A percentile compares a stretch with the other conserved stretches of the same genome.
These are phyloP conservation scores for Misgurnus anguillicaudatus DNA, from an alignment of 2,113 vertebrate genomes.

Conservation along the genomic window DNA sequence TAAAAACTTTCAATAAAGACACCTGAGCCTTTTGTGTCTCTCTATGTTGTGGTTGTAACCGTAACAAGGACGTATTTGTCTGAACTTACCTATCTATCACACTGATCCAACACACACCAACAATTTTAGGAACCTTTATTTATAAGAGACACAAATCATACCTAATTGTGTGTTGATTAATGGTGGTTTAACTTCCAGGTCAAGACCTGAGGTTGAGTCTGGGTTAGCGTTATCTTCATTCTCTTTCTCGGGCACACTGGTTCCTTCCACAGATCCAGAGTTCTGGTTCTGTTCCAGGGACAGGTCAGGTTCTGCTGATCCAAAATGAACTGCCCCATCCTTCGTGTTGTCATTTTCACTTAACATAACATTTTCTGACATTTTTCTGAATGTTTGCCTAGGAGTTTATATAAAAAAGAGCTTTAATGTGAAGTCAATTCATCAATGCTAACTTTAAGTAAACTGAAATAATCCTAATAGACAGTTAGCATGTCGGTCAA, in stretches of 20 bases:
- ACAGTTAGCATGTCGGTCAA: no score
- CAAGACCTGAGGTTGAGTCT: background rate
- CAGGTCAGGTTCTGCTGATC: background rate
- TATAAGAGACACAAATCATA: background rate
- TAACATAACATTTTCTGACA: background rate
- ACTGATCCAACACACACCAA: background rate
- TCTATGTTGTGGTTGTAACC: no score
- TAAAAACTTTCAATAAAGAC: no score
- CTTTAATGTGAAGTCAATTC: no score
- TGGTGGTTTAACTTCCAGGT: slow-evolving; percentile 30
- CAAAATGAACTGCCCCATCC: background rate
- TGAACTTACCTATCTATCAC: background rate
- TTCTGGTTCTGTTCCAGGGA: background rate
- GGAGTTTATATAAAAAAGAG: background rate
- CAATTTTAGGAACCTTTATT: no score
- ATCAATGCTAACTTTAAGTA: no score
- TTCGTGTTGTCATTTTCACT: background rate
- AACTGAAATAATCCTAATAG: no score
- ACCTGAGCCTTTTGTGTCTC: no score
- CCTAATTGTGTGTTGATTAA: slow-evolving; percentile 1
- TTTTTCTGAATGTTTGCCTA: background rate
- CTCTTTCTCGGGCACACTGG: background rate
- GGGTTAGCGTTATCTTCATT: background rate
- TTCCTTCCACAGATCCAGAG: background rate
- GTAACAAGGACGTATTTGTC: no score